These are phyloP conservation scores for Tonatia bakeri DNA, from an alignment of 2,113 vertebrate species.

Conservation along the genomic window DNA sequence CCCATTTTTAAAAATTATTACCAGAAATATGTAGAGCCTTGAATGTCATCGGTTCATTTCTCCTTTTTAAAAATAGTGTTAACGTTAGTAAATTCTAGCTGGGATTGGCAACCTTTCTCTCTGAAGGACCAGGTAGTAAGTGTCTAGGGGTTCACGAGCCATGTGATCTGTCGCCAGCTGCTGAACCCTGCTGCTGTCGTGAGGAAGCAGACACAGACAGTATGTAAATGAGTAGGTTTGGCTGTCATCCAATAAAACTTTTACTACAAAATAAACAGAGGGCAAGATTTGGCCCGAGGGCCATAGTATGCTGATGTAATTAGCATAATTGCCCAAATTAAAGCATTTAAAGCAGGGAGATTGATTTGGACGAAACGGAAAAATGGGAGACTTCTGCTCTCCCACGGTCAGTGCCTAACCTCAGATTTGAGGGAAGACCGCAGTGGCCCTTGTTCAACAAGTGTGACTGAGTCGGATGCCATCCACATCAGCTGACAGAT, in stretches of 20 bases:
- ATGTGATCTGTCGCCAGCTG: background rate
- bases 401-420: background rate
- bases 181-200: background rate
- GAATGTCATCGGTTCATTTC: background rate
- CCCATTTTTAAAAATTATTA: background rate
- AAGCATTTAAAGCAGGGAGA: background rate
- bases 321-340: background rate
- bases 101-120: background rate
- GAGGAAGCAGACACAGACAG: background rate
- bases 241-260: background rate
- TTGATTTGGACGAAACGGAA: background rate
- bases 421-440: background rate
- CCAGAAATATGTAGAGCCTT: background rate
- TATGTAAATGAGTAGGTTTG: background rate
- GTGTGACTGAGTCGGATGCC: background rate
- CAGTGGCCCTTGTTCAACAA: background rate
- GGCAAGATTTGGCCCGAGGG: background rate
- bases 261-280: background rate
- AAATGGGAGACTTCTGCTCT: background rate
- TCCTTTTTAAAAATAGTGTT: background rate
- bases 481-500: background rate
- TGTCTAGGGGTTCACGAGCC: background rate
- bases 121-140: background rate
- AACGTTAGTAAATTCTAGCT: background rate
- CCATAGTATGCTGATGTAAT: background rate